phyloP scores from a whole-genome alignment of 2,797 vertebrate species.

The Argya squamiceps region DNA sequence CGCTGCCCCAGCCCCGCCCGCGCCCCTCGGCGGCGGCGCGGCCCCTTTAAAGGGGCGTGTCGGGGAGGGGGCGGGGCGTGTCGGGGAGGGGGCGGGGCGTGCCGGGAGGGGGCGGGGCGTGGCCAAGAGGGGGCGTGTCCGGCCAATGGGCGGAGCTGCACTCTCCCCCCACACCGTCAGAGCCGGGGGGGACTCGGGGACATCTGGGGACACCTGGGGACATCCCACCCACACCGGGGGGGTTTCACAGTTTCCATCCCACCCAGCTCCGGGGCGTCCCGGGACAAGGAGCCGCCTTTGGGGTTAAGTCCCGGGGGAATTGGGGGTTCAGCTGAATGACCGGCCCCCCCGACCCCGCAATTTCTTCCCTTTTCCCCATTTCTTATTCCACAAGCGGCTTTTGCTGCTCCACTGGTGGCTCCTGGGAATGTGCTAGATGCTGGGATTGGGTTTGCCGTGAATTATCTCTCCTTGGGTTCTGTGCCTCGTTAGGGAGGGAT shows the following conservation, averaged over 20 bases:
- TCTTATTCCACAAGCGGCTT: not conserved
- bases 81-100: rapidly evolving
- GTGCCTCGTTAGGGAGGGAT: not conserved
- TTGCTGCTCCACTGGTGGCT: not conserved
- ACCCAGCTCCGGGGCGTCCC: no score
- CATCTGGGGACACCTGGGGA: not conserved
- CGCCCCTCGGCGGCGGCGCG: no score
- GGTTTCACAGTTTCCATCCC: not conserved
- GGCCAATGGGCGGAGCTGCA: not conserved
- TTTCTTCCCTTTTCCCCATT: not conserved
- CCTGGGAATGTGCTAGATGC: not conserved
- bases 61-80: not conserved
- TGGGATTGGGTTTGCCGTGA: no score
- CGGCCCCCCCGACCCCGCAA: rapidly evolving
- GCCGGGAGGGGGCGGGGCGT: rapidly evolving
- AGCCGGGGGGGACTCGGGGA: not conserved
- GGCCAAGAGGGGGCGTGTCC: no score
- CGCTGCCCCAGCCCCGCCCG: not conserved
- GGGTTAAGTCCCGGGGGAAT: not conserved
- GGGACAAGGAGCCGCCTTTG: no score
- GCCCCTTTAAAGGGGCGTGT: not conserved
- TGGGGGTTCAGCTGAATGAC: not conserved
- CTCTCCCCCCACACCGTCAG: no score
- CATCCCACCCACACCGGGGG: not conserved
- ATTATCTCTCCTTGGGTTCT: not conserved